Conservation (phyloP, 2,113 vertebrate species). For the Python bivittatus region DNA sequence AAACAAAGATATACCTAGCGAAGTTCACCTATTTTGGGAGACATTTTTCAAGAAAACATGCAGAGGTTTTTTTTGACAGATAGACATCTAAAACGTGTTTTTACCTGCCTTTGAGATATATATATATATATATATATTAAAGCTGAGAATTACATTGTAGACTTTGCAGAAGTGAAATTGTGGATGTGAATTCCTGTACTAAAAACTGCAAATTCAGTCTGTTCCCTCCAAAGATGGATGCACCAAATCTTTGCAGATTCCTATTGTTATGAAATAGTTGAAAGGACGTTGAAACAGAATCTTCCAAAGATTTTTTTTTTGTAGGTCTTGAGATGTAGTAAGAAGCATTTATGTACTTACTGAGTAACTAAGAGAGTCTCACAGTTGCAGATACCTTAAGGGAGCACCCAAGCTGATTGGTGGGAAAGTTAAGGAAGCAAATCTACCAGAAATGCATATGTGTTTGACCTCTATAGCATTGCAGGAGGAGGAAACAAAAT, state of each 20-base stretch:
- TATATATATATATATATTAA: too few species aligned
- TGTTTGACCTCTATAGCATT: conserved; percentile 62
- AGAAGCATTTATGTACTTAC: conserved; percentile 24
- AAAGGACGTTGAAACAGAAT: not conserved
- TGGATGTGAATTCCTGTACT: not conserved
- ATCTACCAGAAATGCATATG: conserved; percentile 52
- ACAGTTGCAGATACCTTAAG: not conserved
- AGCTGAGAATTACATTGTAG: not conserved
- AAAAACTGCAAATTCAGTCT: not conserved
- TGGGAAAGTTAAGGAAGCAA: conserved; percentile 32
- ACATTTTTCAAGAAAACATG: not conserved
- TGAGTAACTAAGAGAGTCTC: conserved; percentile 12
- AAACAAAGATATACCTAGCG: not conserved
- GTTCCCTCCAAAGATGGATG: too few species aligned
- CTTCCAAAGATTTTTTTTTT: conserved; percentile 42
- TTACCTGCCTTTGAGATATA: too few species aligned
- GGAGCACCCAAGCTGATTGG: conserved; percentile 58
- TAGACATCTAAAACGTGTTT: not conserved
- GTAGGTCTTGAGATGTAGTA: conserved; percentile 26
- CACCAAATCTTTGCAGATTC: too few species aligned
- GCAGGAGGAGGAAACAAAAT: conserved; percentile 26
- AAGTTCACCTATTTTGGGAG: not conserved
- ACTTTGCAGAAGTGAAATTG: not conserved
- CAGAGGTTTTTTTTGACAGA: not conserved
- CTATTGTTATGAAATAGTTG: not conserved